Conservation (phyloP, 2,113 vertebrate genomes). For the Calyptomena viridis region DNA sequence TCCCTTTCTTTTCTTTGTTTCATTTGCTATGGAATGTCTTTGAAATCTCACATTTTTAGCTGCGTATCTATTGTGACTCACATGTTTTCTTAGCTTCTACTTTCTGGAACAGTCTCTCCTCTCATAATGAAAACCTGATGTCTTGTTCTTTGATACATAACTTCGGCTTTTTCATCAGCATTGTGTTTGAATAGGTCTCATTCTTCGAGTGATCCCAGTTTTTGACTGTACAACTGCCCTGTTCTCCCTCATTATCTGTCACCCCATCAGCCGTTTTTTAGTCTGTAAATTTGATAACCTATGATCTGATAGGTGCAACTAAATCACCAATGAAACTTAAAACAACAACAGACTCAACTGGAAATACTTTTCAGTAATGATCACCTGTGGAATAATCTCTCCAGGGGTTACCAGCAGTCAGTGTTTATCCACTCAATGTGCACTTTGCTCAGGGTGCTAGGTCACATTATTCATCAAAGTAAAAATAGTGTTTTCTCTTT, state of each 20-base stretch:
- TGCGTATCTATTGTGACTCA: not conserved
- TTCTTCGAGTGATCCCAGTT: not conserved
- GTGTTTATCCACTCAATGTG: not conserved
- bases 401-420: not conserved
- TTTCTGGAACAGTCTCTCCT: not conserved
- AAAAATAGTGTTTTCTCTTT: not conserved
- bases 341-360: not conserved
- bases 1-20: not conserved
- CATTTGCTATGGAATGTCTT: not conserved
- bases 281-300: not conserved
- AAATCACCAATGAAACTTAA: not conserved
- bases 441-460: not conserved
- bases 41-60: not conserved
- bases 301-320: not conserved
- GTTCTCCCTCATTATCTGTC: not conserved
- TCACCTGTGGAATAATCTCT: not conserved
- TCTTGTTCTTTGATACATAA: not conserved
- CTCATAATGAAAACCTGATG: not conserved
- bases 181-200: not conserved
- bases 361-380: not conserved
- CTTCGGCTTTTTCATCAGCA: not conserved
- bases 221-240: not conserved
- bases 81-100: not conserved
- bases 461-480: not conserved
- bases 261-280: not conserved